These are phyloP conservation scores for Leistus spinibarbis DNA, from an alignment of 2,888 invertebrate species.

Conservation along the genomic window DNA sequence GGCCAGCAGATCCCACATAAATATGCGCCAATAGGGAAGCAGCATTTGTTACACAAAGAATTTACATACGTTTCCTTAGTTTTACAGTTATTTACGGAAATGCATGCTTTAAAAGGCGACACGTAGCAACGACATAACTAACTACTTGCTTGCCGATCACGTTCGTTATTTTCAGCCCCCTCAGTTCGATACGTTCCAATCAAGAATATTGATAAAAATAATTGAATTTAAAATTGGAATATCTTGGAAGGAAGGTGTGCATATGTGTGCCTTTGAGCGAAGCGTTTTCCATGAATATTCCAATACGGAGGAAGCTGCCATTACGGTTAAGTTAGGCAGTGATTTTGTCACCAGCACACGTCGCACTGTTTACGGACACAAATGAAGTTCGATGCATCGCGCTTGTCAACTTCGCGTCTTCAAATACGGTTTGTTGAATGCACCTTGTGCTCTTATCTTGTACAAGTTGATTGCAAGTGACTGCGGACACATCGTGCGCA, in stretches of 20 bases:
- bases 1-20: slow-evolving; percentile 7
- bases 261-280: neutral
- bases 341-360: slow-evolving; percentile 11
- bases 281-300: slow-evolving; percentile 21
- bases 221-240: slow-evolving; percentile 31
- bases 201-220: slow-evolving; percentile 33
- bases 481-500: neutral
- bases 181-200: slow-evolving; percentile 19
- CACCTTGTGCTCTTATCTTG: slow-evolving; percentile 13
- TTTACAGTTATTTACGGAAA: slow-evolving; percentile 10
- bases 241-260: neutral
- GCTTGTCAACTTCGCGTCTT: neutral
- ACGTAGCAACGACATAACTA: neutral
- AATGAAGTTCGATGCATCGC: slow-evolving; percentile 14
- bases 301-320: slow-evolving; percentile 10
- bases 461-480: slow-evolving; percentile 22
- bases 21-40: too few relatives aligned
- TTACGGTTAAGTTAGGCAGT: slow-evolving; percentile 19
- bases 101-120: neutral
- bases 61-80: slow-evolving; percentile 15
- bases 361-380: slow-evolving; percentile 23
- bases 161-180: neutral
- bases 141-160: slow-evolving; percentile 9
- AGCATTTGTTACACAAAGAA: neutral
- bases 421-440: slow-evolving; percentile 20